Base-by-base conservation (phyloP, 2,888 invertebrate genomes). In the Biston betularia region DNA sequence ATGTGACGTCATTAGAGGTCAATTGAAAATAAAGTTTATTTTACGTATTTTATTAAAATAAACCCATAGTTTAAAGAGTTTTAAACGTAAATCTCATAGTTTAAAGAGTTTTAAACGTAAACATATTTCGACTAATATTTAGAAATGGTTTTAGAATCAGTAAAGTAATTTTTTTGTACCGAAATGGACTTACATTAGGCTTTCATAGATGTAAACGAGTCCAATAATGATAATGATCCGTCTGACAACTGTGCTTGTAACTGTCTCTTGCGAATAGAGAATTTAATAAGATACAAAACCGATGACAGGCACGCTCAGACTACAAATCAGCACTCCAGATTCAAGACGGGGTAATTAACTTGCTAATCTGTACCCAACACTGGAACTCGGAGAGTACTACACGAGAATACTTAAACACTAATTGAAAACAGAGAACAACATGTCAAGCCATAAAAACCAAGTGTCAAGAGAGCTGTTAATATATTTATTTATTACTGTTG, bases 401-500 rank as follows among this genome's bases (percentile, higher is more conserved):
- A 63, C 67, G 52, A 35, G 73, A 73, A 69, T 73, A 73, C 65
- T 65, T 15, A 60, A 60, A 50, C 65, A 50, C 50, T 62, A 62
- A 66, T 58, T 54, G 54, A 49, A 53, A 46, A 46, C 33, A 57
- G 61, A 57, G 24, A 35, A 49, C 54, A 35, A 49, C 44, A 62
- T 34, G 57, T 45, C 52, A 63, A 11, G 44, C 44, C 57, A 61
- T 65, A 65, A 61, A 64, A 61, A 64, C 53, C 38, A 57, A 24
- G 64, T 58, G 66, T 46, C 49, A 52, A 54, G 46, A 54, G 53
- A 58, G 48, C 52, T 63, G 57, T 68, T 61, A 68, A 68, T 64
- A 38, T 56, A 42, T 46, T 49, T 48, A 44, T 58, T 65, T 54
- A 65, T 60, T 45, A 64, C 24, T 24, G 24, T 56, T 44, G 68